Base-by-base conservation (phyloP, 2,113 vertebrate species). In the Brachypteracias leptosomus region DNA sequence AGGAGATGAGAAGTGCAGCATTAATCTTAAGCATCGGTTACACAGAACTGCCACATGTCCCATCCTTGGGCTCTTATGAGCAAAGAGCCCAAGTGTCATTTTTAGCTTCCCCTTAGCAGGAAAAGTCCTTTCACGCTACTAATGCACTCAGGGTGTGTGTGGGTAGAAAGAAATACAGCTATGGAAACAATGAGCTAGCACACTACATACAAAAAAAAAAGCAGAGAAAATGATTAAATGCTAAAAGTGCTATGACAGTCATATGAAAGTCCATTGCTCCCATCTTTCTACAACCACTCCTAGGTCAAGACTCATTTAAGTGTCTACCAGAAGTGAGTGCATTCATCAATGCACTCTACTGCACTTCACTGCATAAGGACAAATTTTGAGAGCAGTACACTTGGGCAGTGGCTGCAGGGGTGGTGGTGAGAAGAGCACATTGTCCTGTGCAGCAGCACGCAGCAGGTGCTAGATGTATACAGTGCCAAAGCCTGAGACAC, bases 381-480 rank as follows among this genome's bases (percentile, higher is more conserved):
- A 63, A 14, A 10, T 51, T 35, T 5, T 16, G 61, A 47, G 16
- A n/a, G 29, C 13, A 65, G 7, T 14, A 63, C 13, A 25, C 7
- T 14, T 1, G 2, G 3, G 17, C 9, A 6, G 7, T 9, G 7
- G 3, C 4, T 59, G 31, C 55, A 57, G 55, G 31, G 11, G 54
- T 18, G 55, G 11, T 25, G 3, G 6, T 14, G 46, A 55, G 25
- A 61, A 75, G 65, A 61, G 9, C 10, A 66, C 0, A 0, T 0
- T 24, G 9, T 31, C 10, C 35, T 16, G 33, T 47, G 49, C 36
- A 73, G 29, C 29, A 66, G 7, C 4, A 16, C 14, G 58, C 35
- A 13, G 11, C 57, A n/a, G 25, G 22, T 31, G 7, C 8, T 47
- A 16, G 10, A 67, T 62, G 73, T 44, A 57, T 15, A 67, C 28